phyloP scores from a whole-genome alignment of 2,888 invertebrate species.

The Spodoptera picta region DNA sequence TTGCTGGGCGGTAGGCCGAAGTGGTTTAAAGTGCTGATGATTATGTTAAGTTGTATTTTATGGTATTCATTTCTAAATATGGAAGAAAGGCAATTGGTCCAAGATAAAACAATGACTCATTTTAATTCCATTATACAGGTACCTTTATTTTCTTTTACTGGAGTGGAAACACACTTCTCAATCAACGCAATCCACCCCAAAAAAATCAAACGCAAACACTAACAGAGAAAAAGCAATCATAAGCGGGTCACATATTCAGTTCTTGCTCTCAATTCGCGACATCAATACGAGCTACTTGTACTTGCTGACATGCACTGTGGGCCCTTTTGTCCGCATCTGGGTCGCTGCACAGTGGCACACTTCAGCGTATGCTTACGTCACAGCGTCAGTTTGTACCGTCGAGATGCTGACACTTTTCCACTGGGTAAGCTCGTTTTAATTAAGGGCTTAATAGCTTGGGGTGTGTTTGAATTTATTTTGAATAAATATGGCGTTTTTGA shows the following conservation, averaged over 20 bases:
- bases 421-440: constrained; percentile 43
- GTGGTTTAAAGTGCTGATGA: too few relatives aligned
- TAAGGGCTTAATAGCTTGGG: constrained; percentile 17
- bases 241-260: constrained; percentile 33
- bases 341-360: constrained; percentile 68
- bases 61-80: too few relatives aligned
- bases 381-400: constrained; percentile 19
- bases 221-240: not conserved
- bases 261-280: constrained; percentile 47
- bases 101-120: too few relatives aligned
- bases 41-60: too few relatives aligned
- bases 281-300: constrained; percentile 52
- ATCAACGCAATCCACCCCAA: too few relatives aligned
- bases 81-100: too few relatives aligned
- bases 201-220: not conserved
- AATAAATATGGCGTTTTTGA: not conserved
- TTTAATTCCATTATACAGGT: too few relatives aligned
- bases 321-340: constrained; percentile 69
- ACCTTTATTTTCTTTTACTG: too few relatives aligned
- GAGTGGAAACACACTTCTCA: too few relatives aligned
- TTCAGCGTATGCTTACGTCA: constrained; percentile 50
- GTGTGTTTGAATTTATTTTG: not conserved
- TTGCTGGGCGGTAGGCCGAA: not conserved
- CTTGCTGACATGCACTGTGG: constrained; percentile 52
- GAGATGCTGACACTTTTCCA: constrained; percentile 36